Percentiles rank a stretch among this genome's conserved stretches.
Evolutionary conservation across 2,797 vertebrate species (phyloP).

Genomic region (Oreonectes daqikongensis): DNA sequence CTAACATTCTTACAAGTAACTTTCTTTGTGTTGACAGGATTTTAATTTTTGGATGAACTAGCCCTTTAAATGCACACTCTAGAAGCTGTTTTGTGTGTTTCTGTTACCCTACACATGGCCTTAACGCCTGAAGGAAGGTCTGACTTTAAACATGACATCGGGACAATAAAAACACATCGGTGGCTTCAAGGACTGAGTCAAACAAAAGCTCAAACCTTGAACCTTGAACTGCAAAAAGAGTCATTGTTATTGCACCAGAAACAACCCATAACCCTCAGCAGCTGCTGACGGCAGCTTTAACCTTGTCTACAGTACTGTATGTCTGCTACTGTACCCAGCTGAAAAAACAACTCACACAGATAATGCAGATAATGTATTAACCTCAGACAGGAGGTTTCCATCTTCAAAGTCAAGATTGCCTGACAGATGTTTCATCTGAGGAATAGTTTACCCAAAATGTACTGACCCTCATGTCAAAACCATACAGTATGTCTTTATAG

Average conservation of each 20-base stretch:
- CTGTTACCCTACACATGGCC: background rate
- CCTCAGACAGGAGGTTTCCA: background rate
- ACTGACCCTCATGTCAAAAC: background rate
- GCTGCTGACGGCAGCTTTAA: constrained; percentile 39
- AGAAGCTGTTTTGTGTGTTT: constrained; percentile 12
- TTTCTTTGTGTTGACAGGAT: too few species aligned
- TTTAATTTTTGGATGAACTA: too few species aligned
- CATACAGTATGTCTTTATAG: background rate
- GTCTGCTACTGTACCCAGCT: constrained; percentile 35
- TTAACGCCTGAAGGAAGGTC: constrained; percentile 23
- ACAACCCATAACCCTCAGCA: constrained; percentile 30
- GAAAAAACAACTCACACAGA: constrained; percentile 31
- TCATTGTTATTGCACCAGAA: constrained; percentile 22
- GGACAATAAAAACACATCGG: constrained; percentile 3
- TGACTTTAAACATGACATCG: constrained; percentile 31
- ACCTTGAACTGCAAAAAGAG: constrained; percentile 16
- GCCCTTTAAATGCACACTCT: constrained; percentile 6
- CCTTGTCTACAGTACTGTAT: constrained; percentile 14
- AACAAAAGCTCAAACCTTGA: constrained; percentile 34
- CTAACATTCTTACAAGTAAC: too few species aligned
- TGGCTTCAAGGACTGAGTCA: constrained; percentile 24
- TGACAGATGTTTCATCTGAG: background rate
- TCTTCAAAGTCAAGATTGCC: constrained; percentile 4
- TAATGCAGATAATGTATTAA: background rate
- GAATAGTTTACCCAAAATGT: background rate